A percentile compares a stretch with the other conserved stretches of the same genome.
These are phyloP conservation scores for Lota lota DNA, from an alignment of 2,113 vertebrate species.

Conservation along the genomic window DNA sequence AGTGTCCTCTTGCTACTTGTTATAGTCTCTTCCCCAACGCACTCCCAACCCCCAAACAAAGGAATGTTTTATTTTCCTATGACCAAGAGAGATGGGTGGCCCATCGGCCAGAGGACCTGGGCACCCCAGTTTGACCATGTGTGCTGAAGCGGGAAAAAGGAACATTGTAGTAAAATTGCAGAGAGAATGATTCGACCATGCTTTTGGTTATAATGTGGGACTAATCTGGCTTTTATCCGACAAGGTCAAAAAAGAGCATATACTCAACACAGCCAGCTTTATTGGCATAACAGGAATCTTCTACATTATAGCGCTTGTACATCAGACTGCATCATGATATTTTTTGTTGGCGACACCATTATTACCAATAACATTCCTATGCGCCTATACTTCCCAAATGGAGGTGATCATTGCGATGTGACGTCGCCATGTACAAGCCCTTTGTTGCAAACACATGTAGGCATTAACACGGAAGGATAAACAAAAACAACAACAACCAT, in stretches of 20 bases:
- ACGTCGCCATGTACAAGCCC: no score
- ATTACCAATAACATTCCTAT: no score
- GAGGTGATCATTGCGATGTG: no score
- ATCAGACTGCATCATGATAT: not conserved
- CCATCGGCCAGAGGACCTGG: no score
- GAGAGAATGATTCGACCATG: not conserved
- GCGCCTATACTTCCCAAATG: no score
- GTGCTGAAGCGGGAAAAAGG: not conserved
- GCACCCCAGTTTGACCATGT: no score
- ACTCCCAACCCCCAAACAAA: conserved; percentile 27
- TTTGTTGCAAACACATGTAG: conserved; percentile 13
- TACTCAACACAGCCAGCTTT: conserved; percentile 13
- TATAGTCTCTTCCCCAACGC: not conserved
- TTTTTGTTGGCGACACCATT: not conserved
- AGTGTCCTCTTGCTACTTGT: not conserved
- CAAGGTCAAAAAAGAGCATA: no score
- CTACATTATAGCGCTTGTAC: conserved; percentile 32
- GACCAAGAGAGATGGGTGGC: conserved; percentile 14
- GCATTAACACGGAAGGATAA: conserved; percentile 5
- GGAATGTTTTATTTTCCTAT: conserved; percentile 45
- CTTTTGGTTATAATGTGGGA: conserved; percentile 33
- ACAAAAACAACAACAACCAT: conserved; percentile 25
- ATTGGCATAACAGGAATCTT: conserved; percentile 38
- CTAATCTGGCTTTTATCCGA: conserved; percentile 39
- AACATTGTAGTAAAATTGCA: not conserved